Evolutionary conservation across 2,888 invertebrate species (phyloP), one percentile per base, ranked within the genome.

Genomic region (Ceramica pisi): DNA sequence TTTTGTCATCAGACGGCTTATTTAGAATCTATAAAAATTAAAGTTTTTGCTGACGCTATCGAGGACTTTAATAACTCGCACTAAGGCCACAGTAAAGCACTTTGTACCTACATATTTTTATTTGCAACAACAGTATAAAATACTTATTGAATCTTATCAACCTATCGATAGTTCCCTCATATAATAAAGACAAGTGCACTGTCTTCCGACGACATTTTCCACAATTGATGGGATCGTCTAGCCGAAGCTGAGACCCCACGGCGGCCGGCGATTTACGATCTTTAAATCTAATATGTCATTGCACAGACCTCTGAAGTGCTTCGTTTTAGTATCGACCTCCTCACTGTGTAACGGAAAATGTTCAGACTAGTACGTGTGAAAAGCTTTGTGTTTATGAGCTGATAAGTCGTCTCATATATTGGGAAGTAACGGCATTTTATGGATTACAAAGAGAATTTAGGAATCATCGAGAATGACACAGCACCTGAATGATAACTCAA

Each of bases 251-350:
- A 79, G 68, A 71, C 67, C 67, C 61, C 59, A 76, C 68, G 68
- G 76, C 53, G 61, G 61, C 64, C 56, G 16, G 59, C 81, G 71
- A 64, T 71, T 79, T 81, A 79, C 64, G 82, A 79, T 78, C 79
- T 67, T 77, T 72, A 79, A 78, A 82, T 82, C 67, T 78, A 81
- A 79, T 82, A 82, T 82, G 72, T 81, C 78, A 81, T 71, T 77
- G 72, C 61, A 57, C 21, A 62, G 78, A 77, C 67, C 71, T 77
- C 60, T 65, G 50, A 64, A 81, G 78, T 64, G 56, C 82, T 82
- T 79, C 53, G 44, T 38, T 67, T 76, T 51, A 78, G 64, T 82
- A 78, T 81, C 64, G 64, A 67, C 67, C 23, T 41, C 21, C 7
- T 48, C 23, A 48, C 46, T 38, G 19, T 57, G 62, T 69, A 74